Base-by-base conservation (phyloP, 2,888 invertebrate species). In the Melikaiella ostensackeni region DNA sequence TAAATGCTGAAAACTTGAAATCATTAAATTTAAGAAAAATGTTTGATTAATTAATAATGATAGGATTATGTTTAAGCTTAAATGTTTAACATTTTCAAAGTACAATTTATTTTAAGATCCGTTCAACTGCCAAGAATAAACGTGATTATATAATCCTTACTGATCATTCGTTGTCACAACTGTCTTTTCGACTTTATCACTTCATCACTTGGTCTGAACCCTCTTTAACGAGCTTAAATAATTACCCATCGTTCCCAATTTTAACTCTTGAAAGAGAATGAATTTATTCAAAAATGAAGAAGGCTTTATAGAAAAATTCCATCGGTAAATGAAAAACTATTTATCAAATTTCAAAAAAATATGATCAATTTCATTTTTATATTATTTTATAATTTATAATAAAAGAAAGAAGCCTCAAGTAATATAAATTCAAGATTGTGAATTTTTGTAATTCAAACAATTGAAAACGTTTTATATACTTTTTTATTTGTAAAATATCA, bases 211-310 rank as follows among this genome's bases (percentile, higher is more conserved):
- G 46, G 38, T 38, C 35, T 38, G 42, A 38, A 6, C 64, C 64
- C 21, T 64, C 38, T 63, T 64, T 19, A 42, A 64, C 38, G 64
- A 64, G 38, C 24, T 21, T 19, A 8, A 35, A 4, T 64, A 64
- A 64, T 38, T 42, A 64, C 19, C 19, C 24, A 24, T 42, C 9
- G 13, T 16, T 64, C 24, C 8, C 7, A 24, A 42, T 64, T 64
- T 42, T 1, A 11, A 64, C 24, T 16, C 27, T 27, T 27, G 27
- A 64, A 64, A 42, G 2, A 42, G 64, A 64, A 64, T 64, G 42
- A 64, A 64, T 42, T 42, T 7, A 6, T 11, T 35, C 0, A 38
- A 21, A 21, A 27, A 24, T 38, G 64, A 21, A 21, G 16, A 38
- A 38, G 3, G 46, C 46, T 46, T 4, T 42, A 42, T 35, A 35